Base-by-base conservation (phyloP, 2,113 vertebrate species). In the Paradoxurus hermaphroditus region DNA sequence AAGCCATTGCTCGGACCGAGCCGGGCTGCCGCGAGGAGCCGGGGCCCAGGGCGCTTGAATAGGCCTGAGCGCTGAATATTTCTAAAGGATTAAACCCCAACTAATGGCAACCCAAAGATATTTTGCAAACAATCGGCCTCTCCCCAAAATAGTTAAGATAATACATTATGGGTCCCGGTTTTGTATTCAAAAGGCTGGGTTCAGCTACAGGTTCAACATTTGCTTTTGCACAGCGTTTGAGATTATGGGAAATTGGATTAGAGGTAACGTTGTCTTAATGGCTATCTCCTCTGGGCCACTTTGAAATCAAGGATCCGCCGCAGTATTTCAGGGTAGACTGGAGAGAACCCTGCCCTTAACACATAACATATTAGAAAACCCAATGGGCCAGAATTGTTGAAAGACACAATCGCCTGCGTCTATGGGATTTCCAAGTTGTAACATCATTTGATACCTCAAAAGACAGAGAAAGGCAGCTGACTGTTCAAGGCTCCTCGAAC, bases 201-300 rank as follows among this genome's bases (percentile, higher is more conserved):
- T 98, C 90, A 97, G 97, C 92, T 95, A 89, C 53, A 96, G 98
- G 98, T 98, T 98, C 98, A 98, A 96, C 98, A 97, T 98, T 99
- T 98, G 97, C 95, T 98, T 98, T 98, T 98, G 97, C 97, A 98
- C 97, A 97, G 96, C 98, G 96, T 97, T 98, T 97, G 95, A 98
- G 98, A 98, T 98, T 98, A 98, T 99, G 99, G 98, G 97, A 99
- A 98, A 97, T 98, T 97, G 97, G 98, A 98, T 99, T 99, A 99
- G 98, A 98, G 86, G 91, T 97, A 98, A 98, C 97, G 56, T 92
- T 98, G 96, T 98, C 98, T 98, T 99, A 98, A 99, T 98, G 97
- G 99, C 97, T 98, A 82, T 98, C 98, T 99, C 98, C 97, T 98
- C 97, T 96, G 92, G 97, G 85, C 49, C 88, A 97, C 98, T 98